Evolutionary conservation across 2,888 invertebrate species (phyloP), one percentile per base, ranked within the genome.

Genomic region (Arrhopalites spinosus): DNA sequence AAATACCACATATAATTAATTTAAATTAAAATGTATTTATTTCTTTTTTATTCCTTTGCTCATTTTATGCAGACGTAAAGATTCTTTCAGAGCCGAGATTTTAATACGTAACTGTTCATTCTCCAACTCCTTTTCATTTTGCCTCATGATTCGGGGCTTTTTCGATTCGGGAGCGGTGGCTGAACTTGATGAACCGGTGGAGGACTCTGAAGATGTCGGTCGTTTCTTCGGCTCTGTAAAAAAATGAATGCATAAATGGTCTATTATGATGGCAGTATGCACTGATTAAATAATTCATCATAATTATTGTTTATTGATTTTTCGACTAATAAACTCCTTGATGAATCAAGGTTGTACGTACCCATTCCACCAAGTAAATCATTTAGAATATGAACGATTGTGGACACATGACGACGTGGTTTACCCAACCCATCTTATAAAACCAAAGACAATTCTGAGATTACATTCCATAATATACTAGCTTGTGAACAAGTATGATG

Each of bases 371-470:
- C 81, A 79, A 96, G 88, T 83, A 96, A 89, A 87, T 96, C 97
- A 86, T 96, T 96, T 82, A 97, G 87, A 86, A 97, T 96, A 86
- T 97, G 96, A 82, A 96, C 95, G 81, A 97, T 96, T 64, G 96
- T 97, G 76, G 94, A 94, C 84, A 96, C 95, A 86, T 96, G 95
- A 79, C 96, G 90, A 85, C 95, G 93, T 69, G 96, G 96, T 83
- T 94, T 90, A 15, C 96, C 96, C 84, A 92, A 92, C 83, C 90
- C 91, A 86, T 96, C 96, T 87, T 36, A 11, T 7, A 36, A 3
- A 36, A 11, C 3, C 36, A 36, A 36, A 36, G 11, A 36, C n/a
- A n/a, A n/a, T n/a, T n/a, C n/a, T n/a, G n/a, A n/a, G n/a, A n/a
- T n/a, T n/a, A n/a, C n/a, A n/a, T n/a, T n/a, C n/a, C n/a, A n/a